Percentiles rank a stretch among this genome's conserved stretches.
These are phyloP conservation scores for Tympanuchus pallidicinctus DNA, from an alignment of 2,113 vertebrate species.

Conservation along the genomic window DNA sequence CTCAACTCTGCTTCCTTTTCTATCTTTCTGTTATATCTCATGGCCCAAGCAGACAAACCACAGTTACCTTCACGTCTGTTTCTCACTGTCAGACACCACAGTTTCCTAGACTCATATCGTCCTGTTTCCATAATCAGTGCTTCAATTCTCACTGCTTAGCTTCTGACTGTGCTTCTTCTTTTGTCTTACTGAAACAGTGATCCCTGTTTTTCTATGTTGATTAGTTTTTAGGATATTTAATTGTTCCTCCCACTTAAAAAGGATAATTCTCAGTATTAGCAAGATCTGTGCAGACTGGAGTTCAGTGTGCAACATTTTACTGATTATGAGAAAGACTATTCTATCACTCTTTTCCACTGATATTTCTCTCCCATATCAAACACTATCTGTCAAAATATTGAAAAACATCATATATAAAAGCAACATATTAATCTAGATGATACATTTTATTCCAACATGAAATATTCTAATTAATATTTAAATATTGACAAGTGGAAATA, in stretches of 20 bases:
- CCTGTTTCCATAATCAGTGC: not conserved
- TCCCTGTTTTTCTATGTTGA: not conserved
- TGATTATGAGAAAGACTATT: not conserved
- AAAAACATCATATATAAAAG: not conserved
- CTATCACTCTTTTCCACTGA: not conserved
- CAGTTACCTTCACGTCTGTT: not conserved
- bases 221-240: not conserved
- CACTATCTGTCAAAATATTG: not conserved
- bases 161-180: not conserved
- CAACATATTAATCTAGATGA: not conserved
- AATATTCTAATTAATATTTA: not conserved
- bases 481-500: not conserved
- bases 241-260: constrained; percentile 3
- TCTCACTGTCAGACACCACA: not conserved
- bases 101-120: not conserved
- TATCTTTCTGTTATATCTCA: not conserved
- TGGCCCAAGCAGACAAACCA: not conserved
- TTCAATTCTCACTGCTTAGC: not conserved
- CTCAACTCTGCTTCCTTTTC: not conserved
- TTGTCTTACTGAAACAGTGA: not conserved
- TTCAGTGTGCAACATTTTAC: not conserved
- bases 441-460: not conserved
- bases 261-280: not conserved
- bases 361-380: not conserved
- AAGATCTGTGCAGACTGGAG: not conserved